Conservation (phyloP, 2,888 invertebrate genomes). For the Nasonovia ribisnigri region DNA sequence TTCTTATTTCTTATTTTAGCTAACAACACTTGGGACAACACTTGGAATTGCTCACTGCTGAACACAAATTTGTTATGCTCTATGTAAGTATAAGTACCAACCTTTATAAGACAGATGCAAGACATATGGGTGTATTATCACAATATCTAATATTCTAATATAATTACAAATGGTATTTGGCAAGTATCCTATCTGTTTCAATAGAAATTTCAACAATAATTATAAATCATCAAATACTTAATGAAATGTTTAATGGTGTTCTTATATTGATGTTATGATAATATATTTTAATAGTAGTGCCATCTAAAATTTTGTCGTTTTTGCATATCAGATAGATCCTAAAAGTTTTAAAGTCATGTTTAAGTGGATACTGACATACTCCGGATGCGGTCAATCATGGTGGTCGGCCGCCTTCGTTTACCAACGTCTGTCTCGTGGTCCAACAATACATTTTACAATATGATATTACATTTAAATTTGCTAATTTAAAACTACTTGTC, state of each 20-base stretch:
- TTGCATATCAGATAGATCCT: neutral
- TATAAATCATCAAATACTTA: neutral
- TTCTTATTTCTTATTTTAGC: neutral
- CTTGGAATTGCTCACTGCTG: neutral
- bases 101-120: neutral
- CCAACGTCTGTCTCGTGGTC: neutral
- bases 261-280: neutral
- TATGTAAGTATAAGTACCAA: neutral
- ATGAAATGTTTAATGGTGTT: neutral
- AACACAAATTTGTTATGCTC: neutral
- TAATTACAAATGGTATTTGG: neutral
- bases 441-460: neutral
- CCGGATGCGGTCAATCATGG: neutral
- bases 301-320: neutral
- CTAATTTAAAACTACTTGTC: neutral
- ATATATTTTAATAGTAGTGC: neutral
- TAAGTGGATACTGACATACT: neutral
- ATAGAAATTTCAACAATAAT: neutral
- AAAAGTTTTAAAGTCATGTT: neutral
- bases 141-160: neutral
- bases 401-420: neutral
- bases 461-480: neutral
- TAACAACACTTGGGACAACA: neutral
- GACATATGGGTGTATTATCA: neutral
- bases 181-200: neutral